Base-by-base conservation (phyloP, 53 echinoderm and acorn worm species). In the Holothuria scabra region DNA sequence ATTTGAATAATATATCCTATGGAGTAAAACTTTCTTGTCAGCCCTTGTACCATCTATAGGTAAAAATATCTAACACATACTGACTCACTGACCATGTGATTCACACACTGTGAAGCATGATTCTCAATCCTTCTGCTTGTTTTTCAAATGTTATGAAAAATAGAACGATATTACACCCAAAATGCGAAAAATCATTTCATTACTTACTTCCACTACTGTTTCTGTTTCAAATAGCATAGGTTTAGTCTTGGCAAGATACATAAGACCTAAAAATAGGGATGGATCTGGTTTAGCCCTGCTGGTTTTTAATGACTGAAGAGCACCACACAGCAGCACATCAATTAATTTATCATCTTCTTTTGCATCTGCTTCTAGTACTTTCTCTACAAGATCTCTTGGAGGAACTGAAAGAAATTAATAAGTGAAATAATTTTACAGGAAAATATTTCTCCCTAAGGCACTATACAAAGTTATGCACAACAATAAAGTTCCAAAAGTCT, bases 191-290 rank as follows among this genome's bases (percentile, higher is more conserved):
- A 52, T 16, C 52, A 14, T 52, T 52, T 1, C 52, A 52, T 1
- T 52, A 18, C 86, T 84, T 86, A 95, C 99, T 85, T 99, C 93
- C 8, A 95, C 88, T 3, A 95, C 99, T 67, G 87, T 92, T 25
- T 94, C 89, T 12, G 92, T 90, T 85, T 92, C 91, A 91, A 99
- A 92, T 57, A 99, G 84, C 87, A 95, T 85, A 26, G 99, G 99
- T 59, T 99, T 99, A 55, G 90, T 84, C 85, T 99, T 99, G 58
- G 91, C 94, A 5, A 99, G 87, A 80, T 89, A 99, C 99, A 99
- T 95, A 20, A 99, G 69, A 26, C 94, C 88, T 18, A 99, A 85
- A 81, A 88, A 95, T 5, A 99, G 85, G 32, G 89, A 84, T 30
- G 92, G 85, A 12, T 87, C 91, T 7, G 99, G 95, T 64, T 99